A percentile compares a stretch with the other conserved stretches of the same genome.
These are phyloP conservation scores for Drosophila tanythrix DNA, from an alignment of 2,888 invertebrate genomes.

Conservation along the genomic window DNA sequence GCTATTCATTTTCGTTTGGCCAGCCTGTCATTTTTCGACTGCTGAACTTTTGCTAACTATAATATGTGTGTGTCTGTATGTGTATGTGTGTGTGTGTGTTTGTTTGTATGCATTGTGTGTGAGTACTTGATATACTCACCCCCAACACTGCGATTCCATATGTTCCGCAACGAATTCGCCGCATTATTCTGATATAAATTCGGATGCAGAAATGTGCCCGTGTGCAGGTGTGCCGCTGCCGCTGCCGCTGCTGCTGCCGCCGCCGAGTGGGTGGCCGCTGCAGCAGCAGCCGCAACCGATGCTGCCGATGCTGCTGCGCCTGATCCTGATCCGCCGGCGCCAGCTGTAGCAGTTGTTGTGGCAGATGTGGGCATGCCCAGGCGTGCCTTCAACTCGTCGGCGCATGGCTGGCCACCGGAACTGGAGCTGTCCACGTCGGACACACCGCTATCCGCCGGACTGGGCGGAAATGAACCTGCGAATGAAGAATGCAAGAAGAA, in stretches of 20 bases:
- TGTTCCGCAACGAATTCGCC: constrained; percentile 85
- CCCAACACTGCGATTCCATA: constrained; percentile 85
- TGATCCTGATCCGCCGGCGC: constrained; percentile 7
- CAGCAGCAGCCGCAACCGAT: constrained; percentile 49
- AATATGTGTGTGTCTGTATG: constrained; percentile 9
- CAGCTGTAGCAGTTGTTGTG: constrained; percentile 43
- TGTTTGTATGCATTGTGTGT: constrained; percentile 4
- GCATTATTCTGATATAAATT: constrained; percentile 88
- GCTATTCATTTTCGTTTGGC: constrained; percentile 51
- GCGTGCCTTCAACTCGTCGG: constrained; percentile 94
- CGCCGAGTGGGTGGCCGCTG: constrained; percentile 67
- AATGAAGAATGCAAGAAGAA: constrained; percentile 20
- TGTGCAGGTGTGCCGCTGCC: constrained; percentile 80
- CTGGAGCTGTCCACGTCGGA: constrained; percentile 98
- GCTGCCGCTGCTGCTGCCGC: constrained; percentile 72
- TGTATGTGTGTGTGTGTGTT: constrained; percentile 8
- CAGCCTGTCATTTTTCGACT: constrained; percentile 44
- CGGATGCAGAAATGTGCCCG: constrained; percentile 87
- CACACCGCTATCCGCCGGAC: constrained; percentile 98
- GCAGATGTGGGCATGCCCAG: constrained; percentile 89
- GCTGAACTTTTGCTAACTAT: constrained; percentile 39
- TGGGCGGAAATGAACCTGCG: constrained; percentile 96
- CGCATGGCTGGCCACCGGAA: constrained; percentile 88
- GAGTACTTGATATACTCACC: constrained; percentile 79
- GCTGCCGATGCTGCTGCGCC: constrained; percentile 39